Percentiles rank a stretch among this genome's conserved stretches.
These are phyloP conservation scores for Natrix natrix DNA, from an alignment of 2,797 vertebrate species.

Conservation along the genomic window DNA sequence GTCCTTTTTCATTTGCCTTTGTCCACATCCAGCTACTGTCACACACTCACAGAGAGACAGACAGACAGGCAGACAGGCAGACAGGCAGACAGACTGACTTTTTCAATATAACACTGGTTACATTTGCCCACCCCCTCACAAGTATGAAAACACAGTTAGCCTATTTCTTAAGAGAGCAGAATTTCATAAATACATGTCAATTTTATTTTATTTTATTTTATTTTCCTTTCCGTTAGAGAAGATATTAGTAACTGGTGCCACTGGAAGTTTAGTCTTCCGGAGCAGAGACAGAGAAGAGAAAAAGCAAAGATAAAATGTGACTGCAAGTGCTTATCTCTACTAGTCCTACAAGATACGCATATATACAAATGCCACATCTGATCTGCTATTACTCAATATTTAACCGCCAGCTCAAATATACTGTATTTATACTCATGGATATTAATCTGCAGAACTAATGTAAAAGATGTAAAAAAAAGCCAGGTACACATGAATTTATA, in stretches of 20 bases:
- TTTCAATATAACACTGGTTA: not conserved
- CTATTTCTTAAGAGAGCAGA: not conserved
- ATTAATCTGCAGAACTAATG: not conserved
- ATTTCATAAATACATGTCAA: not conserved
- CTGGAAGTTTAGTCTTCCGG: not conserved
- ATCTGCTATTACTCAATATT: not conserved
- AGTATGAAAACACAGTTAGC: not conserved
- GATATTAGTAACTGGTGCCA: not conserved
- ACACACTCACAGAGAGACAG: not conserved
- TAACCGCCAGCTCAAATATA: not conserved
- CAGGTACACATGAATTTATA: not conserved
- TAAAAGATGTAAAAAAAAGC: not conserved
- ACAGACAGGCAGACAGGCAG: too few species aligned
- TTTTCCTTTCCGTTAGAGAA: not conserved
- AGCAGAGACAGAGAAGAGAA: not conserved
- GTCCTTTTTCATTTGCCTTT: not conserved
- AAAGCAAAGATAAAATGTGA: not conserved
- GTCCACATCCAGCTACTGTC: not conserved
- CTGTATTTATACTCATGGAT: not conserved
- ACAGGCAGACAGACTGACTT: too few species aligned
- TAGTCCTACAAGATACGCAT: not conserved
- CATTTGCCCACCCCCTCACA: not conserved
- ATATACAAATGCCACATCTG: not conserved
- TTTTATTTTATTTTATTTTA: not conserved
- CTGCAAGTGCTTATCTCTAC: not conserved